Evolutionary conservation across 1,140 invertebrate genomes (phyloP).

Genomic region (Bilobella aurantiaca): DNA sequence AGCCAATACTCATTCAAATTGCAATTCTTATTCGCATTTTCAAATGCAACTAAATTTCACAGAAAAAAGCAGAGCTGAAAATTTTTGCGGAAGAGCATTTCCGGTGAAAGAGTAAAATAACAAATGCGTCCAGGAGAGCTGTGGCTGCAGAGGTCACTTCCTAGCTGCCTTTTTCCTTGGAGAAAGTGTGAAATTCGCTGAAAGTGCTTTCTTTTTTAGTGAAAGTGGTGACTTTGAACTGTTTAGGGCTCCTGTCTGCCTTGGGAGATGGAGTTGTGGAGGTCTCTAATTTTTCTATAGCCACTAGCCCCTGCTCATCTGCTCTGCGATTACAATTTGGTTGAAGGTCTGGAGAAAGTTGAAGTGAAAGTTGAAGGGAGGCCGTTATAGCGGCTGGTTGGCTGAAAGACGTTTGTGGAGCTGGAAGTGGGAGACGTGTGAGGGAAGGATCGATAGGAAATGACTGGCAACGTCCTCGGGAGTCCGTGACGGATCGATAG

Average conservation of each 20-base stretch:
- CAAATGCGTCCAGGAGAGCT: too few species aligned
- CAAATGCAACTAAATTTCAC: too few species aligned
- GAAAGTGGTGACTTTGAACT: slow-evolving; percentile 2
- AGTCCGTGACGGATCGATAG: slow-evolving; percentile 33
- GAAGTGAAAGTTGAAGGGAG: background rate
- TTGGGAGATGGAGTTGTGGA: too few species aligned
- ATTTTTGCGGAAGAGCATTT: too few species aligned
- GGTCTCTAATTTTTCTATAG: too few species aligned
- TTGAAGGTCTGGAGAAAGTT: slow-evolving; percentile 3
- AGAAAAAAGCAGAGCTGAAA: too few species aligned
- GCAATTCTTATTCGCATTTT: too few species aligned
- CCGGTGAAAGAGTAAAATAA: too few species aligned
- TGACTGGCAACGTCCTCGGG: slow-evolving; percentile 29
- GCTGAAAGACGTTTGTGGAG: slow-evolving; percentile 2
- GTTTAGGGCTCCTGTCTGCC: too few species aligned
- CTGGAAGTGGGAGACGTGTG: background rate
- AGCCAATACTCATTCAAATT: too few species aligned
- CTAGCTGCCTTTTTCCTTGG: background rate
- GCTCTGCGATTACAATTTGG: slow-evolving; percentile 1
- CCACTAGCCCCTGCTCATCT: slow-evolving; percentile 3
- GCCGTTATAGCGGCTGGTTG: too few species aligned
- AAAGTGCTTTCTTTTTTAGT: background rate
- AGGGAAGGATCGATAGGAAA: slow-evolving; percentile 26
- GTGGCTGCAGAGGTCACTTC: too few species aligned
- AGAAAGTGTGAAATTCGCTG: background rate